A percentile compares a stretch with the other conserved stretches of the same genome.
Conservation (phyloP, 53 echinoderm and acorn worm species). For the Paracentrotus lividus region DNA sequence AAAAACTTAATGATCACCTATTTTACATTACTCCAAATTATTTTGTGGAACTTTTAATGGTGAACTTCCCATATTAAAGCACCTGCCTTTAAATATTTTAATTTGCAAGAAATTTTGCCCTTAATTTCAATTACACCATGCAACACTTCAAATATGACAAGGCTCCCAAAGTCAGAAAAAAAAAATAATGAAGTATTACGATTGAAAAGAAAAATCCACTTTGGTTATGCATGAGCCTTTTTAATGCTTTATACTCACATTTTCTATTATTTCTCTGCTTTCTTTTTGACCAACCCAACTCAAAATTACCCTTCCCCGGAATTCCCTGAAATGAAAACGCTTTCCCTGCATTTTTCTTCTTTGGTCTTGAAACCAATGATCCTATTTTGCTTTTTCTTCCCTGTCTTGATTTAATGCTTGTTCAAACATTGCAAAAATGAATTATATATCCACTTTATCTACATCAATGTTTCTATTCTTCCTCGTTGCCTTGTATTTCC, state of each 20-base stretch:
- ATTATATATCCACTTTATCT: no score
- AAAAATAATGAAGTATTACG: not conserved
- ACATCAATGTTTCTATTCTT: not conserved
- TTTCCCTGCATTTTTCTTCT: not conserved
- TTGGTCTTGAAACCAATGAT: no score
- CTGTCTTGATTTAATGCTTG: not conserved
- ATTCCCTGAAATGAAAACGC: not conserved
- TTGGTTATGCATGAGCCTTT: conserved; percentile 42
- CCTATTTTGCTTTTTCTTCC: not conserved
- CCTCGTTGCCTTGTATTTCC: no score
- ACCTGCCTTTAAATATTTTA: not conserved
- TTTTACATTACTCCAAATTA: no score
- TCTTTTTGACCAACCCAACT: conserved; percentile 14
- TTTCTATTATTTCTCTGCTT: conserved; percentile 45
- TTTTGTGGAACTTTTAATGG: no score
- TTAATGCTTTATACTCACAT: conserved; percentile 4
- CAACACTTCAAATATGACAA: not conserved
- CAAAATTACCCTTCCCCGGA: not conserved
- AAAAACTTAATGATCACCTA: not conserved
- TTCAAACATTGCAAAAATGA: no score
- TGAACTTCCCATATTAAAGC: conserved; percentile 7
- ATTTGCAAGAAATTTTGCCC: not conserved
- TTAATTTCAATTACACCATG: not conserved
- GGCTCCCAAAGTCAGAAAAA: not conserved
- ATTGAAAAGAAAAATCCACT: not conserved